These are phyloP conservation scores for Crypturellus tataupa DNA, from an alignment of 2,797 vertebrate species.

Conservation along the genomic window DNA sequence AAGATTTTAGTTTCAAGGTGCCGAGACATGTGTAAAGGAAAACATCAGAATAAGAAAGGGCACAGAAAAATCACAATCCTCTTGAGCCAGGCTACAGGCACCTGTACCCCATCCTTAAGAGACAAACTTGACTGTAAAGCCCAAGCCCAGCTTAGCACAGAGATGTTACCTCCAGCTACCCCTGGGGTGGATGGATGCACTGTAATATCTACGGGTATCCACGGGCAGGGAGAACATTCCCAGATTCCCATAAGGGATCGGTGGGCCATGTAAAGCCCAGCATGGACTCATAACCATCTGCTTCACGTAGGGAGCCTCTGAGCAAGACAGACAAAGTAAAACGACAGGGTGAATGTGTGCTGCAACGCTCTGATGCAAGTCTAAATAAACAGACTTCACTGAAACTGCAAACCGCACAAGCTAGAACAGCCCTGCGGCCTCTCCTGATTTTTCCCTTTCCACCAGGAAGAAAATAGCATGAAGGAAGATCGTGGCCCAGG, in stretches of 20 bases:
- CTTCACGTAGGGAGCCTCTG: background rate
- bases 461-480: background rate
- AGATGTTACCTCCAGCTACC: background rate
- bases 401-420: background rate
- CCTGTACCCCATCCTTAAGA: background rate
- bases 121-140: fast-evolving
- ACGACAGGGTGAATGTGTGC: fast-evolving
- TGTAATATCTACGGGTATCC: fast-evolving
- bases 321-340: background rate
- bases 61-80: background rate
- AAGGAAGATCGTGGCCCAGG: background rate
- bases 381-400: background rate
- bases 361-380: background rate
- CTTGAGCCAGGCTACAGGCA: background rate
- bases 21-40: background rate
- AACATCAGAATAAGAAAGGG: background rate
- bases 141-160: background rate
- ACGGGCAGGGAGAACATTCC: background rate
- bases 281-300: background rate
- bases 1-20: background rate
- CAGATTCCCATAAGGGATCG: background rate
- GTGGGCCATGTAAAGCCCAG: background rate
- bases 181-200: fast-evolving
- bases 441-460: background rate
- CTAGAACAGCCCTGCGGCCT: background rate